These are phyloP conservation scores for Gopherus flavomarginatus DNA, from an alignment of 2,113 vertebrate genomes.

Conservation along the genomic window DNA sequence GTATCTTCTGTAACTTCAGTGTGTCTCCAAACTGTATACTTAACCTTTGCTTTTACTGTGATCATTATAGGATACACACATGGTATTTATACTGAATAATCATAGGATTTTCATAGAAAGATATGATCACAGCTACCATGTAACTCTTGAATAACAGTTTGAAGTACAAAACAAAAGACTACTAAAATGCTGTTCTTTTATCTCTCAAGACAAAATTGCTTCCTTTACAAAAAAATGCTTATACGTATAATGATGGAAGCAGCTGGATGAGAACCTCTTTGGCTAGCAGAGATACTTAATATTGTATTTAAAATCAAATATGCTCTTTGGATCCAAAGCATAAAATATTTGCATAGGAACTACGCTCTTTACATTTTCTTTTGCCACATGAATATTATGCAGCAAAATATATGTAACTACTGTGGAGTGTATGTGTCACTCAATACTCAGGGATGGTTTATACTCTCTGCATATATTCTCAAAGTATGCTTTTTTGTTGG, in stretches of 20 bases:
- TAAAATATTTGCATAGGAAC: constrained; percentile 22
- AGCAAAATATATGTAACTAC: neutral
- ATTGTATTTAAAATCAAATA: neutral
- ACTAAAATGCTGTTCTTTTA: neutral
- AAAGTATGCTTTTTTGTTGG: neutral
- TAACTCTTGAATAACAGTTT: neutral
- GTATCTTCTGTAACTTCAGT: neutral
- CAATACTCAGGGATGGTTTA: neutral
- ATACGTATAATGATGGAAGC: neutral
- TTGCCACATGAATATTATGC: neutral
- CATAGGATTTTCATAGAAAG: neutral
- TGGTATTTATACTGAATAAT: neutral
- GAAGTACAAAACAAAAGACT: neutral
- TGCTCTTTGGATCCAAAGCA: neutral
- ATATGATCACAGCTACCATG: neutral
- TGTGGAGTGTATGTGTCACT: neutral
- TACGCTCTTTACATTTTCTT: neutral
- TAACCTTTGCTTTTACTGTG: neutral
- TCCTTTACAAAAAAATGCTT: neutral
- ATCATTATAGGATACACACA: neutral
- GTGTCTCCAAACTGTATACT: neutral
- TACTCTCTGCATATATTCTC: neutral
- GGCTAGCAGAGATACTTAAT: neutral
- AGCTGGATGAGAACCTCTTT: neutral
- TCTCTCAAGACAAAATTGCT: constrained; percentile 34